Evolutionary conservation across 2,797 vertebrate species (phyloP).

Genomic region (Cheracebus regulus): DNA sequence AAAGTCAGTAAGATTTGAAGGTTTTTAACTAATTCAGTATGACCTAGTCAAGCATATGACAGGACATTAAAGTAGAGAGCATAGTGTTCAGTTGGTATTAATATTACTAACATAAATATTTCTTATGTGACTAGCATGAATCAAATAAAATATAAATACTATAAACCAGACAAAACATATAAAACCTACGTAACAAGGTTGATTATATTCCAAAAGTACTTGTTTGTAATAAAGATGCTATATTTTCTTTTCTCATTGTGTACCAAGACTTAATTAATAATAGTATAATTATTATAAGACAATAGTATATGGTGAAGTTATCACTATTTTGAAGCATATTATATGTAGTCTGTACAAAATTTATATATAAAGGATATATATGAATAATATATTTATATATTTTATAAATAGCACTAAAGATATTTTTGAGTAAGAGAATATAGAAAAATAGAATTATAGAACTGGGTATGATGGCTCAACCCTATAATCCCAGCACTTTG

Average conservation of each 20-base stretch:
- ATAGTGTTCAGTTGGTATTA: background rate
- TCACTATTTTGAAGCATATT: background rate
- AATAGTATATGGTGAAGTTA: background rate
- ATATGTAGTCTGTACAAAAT: background rate
- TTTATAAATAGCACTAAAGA: background rate
- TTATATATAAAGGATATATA: background rate
- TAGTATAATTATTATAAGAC: background rate
- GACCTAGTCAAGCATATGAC: background rate
- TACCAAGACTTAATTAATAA: background rate
- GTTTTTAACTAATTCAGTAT: background rate
- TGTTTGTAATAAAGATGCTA: background rate
- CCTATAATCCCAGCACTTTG: background rate
- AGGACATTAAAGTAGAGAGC: background rate
- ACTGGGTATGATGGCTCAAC: background rate
- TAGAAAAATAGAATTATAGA: background rate
- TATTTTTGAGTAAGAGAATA: background rate
- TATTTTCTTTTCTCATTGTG: background rate
- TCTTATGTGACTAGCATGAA: background rate
- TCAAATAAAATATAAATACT: background rate
- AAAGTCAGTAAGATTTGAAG: background rate
- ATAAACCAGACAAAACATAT: background rate
- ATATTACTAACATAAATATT: background rate
- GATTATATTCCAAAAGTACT: background rate
- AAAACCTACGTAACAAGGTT: background rate
- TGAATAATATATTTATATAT: background rate